phyloP scores from a whole-genome alignment of 2,797 vertebrate genomes.

The Monodelphis domestica region DNA sequence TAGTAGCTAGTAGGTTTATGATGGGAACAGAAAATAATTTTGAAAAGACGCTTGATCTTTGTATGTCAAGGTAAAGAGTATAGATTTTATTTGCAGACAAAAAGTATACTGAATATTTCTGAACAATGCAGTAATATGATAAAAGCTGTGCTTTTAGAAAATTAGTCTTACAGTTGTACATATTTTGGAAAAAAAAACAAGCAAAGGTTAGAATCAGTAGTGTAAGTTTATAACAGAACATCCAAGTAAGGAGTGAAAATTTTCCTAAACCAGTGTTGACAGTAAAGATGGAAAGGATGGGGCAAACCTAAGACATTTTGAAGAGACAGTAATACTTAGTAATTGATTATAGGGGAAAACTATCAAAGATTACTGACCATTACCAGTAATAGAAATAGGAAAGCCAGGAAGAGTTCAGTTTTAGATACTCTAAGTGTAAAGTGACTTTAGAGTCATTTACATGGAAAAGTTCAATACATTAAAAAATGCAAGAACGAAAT shows the following conservation, averaged over 20 bases:
- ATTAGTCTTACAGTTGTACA: not conserved
- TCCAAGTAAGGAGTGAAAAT: no score
- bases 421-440: constrained; percentile 9
- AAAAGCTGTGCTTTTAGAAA: not conserved
- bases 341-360: no score
- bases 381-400: not conserved
- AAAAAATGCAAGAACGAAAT: not conserved
- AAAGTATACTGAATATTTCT: not conserved
- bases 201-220: no score
- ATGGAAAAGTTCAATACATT: not conserved
- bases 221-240: no score
- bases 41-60: not conserved
- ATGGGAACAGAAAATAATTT: not conserved
- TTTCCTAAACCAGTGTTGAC: no score
- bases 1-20: not conserved
- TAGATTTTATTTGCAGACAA: not conserved
- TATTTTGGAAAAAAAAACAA: no score
- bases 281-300: no score
- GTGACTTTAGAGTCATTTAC: not conserved
- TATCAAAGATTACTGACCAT: constrained; percentile 5
- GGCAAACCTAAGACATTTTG: no score
- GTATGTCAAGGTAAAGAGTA: not conserved
- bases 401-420: constrained; percentile 8
- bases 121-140: not conserved
- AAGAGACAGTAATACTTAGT: no score